Evolutionary conservation across 2,888 invertebrate genomes (phyloP), one percentile per base, ranked within the genome.

Genomic region (Stramonita haemastoma): DNA sequence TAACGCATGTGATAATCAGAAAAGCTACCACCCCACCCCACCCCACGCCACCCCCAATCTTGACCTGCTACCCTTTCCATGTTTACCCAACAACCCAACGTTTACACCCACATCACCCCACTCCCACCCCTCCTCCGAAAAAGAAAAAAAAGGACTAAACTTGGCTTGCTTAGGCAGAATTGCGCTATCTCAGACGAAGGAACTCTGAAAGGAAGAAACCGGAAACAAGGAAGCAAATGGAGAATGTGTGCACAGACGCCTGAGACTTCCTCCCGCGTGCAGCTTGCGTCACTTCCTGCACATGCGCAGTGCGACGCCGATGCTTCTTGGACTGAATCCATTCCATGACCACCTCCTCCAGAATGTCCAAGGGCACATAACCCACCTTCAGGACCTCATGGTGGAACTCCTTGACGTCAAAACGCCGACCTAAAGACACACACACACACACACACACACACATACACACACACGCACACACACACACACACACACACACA

Each of bases 321-420:
- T 85, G 73, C 19, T 86, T 85, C 36, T 90, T 87, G 11, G 90
- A 88, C 34, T 88, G 77, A 86, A 94, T 92, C 93, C 93, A 93
- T 15, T 93, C 92, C 17, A 91, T 89, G 26, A 94, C 87, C 6
- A 92, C 90, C 13, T 94, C 93, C 86, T 95, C 95, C 36, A 96
- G 90, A 29, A 95, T 90, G 34, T 92, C 91, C 89, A 96, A 87
- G 0, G 95, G 94, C 13, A 93, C 93, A 46, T 93, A 91, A 5
- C 94, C 95, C 2, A 92, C 91, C 81, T 91, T 91, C 46, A 96
- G 91, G 13, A 96, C 91, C 87, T 94, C 93, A 46, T 95, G 93
- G 90, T 96, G 95, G 91, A 96, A 96, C 46, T 95, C 94, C 87
- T 92, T 92, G 22, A 95, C 84, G 90, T 95, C 93, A 91, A 96